These are phyloP conservation scores for Propsilocerus akamusi DNA, from an alignment of 1,140 invertebrate species.

Conservation along the genomic window DNA sequence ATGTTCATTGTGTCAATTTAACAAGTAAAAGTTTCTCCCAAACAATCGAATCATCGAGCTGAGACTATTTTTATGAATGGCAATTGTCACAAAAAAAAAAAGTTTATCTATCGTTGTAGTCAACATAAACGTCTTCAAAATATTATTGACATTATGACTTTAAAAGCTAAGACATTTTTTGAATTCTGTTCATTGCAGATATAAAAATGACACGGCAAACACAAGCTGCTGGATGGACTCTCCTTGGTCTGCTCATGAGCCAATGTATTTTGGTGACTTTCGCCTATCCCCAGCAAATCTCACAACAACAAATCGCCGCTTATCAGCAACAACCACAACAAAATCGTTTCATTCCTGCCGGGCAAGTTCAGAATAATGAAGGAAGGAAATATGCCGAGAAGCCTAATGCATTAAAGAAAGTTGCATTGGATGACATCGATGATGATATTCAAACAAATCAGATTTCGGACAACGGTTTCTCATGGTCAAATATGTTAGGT, in stretches of 20 bases:
- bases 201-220: constrained; percentile 11
- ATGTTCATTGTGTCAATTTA: too few relatives aligned
- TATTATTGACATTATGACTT: too few relatives aligned
- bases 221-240: constrained; percentile 23
- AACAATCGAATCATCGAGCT: too few relatives aligned
- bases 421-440: constrained; percentile 57
- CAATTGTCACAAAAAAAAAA: too few relatives aligned
- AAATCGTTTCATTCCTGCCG: constrained; percentile 15
- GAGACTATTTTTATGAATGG: too few relatives aligned
- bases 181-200: too few relatives aligned
- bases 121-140: too few relatives aligned
- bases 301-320: constrained; percentile 19
- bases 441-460: constrained; percentile 59
- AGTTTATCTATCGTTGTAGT: too few relatives aligned
- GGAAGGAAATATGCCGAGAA: constrained; percentile 71
- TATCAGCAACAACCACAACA: constrained; percentile 28
- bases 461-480: constrained; percentile 56
- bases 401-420: constrained; percentile 72
- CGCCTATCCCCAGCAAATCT: constrained; percentile 26
- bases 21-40: too few relatives aligned
- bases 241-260: constrained; percentile 25
- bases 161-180: too few relatives aligned
- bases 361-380: constrained; percentile 20
- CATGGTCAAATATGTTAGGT: constrained; percentile 69
- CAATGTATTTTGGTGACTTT: constrained; percentile 26